phyloP scores from a whole-genome alignment of 2,797 vertebrate species.

The Scomberomorus guttatus region DNA sequence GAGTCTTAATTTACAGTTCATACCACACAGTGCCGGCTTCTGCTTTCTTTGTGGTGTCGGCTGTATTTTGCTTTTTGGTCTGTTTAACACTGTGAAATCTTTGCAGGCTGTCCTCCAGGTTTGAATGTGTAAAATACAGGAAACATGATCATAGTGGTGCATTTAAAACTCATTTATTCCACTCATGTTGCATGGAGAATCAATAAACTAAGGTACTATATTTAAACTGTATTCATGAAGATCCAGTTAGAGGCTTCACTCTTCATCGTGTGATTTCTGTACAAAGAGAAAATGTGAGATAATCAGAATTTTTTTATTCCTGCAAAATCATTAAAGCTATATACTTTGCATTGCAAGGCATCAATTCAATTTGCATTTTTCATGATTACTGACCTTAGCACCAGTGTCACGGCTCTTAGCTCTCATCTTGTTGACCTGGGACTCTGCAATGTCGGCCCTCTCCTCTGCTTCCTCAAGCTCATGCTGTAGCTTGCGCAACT shows the following conservation, averaged over 20 bases:
- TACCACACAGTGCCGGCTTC: background rate
- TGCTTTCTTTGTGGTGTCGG: background rate
- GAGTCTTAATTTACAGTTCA: background rate
- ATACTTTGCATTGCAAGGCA: background rate
- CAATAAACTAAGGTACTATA: slow-evolving; percentile 49
- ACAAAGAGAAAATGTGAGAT: slow-evolving; percentile 1
- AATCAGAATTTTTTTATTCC: background rate
- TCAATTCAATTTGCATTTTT: background rate
- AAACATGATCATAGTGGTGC: slow-evolving; percentile 5
- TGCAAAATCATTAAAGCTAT: background rate
- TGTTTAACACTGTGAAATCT: background rate
- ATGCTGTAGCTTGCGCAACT: slow-evolving; percentile 90
- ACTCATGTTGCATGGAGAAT: slow-evolving; percentile 66
- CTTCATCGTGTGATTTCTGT: slow-evolving; percentile 67
- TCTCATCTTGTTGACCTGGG: slow-evolving; percentile 91
- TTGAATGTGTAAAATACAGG: background rate
- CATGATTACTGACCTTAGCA: slow-evolving; percentile 80
- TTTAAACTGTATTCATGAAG: background rate
- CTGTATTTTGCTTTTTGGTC: background rate
- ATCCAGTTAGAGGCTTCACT: slow-evolving; percentile 50
- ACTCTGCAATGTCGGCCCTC: slow-evolving; percentile 90
- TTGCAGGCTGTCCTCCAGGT: background rate
- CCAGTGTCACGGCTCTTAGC: slow-evolving; percentile 87
- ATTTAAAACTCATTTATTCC: slow-evolving; percentile 37
- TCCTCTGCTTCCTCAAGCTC: slow-evolving; percentile 92